phyloP scores from a whole-genome alignment of 2,888 invertebrate species.

The Pachycephus smyrnensis region DNA sequence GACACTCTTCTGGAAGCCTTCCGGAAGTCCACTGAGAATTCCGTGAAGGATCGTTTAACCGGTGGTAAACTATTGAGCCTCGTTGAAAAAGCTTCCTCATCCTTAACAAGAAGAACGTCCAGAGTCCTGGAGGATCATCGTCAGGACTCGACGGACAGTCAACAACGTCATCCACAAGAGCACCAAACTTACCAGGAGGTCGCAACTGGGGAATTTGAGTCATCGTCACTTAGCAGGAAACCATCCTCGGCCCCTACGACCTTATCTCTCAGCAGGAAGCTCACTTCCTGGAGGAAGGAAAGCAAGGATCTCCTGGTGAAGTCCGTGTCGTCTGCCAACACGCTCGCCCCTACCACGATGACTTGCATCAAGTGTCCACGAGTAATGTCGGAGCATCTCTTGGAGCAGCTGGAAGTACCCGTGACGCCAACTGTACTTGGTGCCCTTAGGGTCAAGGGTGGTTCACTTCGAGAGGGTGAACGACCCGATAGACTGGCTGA shows the following conservation, averaged over 20 bases:
- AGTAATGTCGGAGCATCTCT: slow-evolving; percentile 63
- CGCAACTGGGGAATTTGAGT: slow-evolving; percentile 13
- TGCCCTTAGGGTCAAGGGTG: slow-evolving; percentile 50
- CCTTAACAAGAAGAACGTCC: neutral
- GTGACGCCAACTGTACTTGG: slow-evolving; percentile 43
- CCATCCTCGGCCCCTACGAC: slow-evolving; percentile 34
- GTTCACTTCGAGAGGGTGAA: slow-evolving; percentile 57
- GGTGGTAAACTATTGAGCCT: neutral
- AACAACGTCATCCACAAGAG: slow-evolving; percentile 27
- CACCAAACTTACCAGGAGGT: slow-evolving; percentile 25
- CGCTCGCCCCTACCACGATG: slow-evolving; percentile 58
- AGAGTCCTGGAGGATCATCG: neutral
- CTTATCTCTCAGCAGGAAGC: slow-evolving; percentile 33
- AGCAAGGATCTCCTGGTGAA: slow-evolving; percentile 53
- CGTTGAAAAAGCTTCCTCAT: neutral
- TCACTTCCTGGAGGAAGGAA: slow-evolving; percentile 31
- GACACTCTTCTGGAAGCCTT: slow-evolving; percentile 51
- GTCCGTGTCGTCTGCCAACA: slow-evolving; percentile 59
- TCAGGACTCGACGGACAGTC: neutral
- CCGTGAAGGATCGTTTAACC: slow-evolving; percentile 17
- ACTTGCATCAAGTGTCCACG: slow-evolving; percentile 63
- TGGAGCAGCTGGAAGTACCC: slow-evolving; percentile 55
- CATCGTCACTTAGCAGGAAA: neutral
- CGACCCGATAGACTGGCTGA: slow-evolving; percentile 37
- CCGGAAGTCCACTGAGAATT: slow-evolving; percentile 12